Conservation (phyloP, 2,797 vertebrate genomes). For the Lindbergichthys nudifrons region DNA sequence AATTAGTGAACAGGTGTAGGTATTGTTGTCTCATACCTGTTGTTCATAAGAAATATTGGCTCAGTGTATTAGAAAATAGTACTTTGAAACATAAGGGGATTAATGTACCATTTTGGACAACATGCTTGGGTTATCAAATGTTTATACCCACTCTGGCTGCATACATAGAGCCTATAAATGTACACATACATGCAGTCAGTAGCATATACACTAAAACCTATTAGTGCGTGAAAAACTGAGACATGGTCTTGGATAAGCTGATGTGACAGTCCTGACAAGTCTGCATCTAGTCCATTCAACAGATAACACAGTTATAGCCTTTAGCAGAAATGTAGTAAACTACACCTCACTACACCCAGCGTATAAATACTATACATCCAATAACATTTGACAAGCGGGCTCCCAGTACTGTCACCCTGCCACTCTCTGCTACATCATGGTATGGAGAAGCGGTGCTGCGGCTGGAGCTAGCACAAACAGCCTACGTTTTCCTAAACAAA, state of each 20-base stretch:
- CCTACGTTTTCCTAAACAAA: slow-evolving; percentile 72
- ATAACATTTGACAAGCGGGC: slow-evolving; percentile 62
- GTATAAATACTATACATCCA: slow-evolving; percentile 69
- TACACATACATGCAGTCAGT: slow-evolving; percentile 13
- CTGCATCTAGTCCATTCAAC: slow-evolving; percentile 71
- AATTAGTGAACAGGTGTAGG: slow-evolving; percentile 61
- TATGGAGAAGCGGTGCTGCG: slow-evolving; percentile 23
- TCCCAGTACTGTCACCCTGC: slow-evolving; percentile 57
- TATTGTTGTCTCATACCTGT: slow-evolving; percentile 21
- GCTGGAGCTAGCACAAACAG: slow-evolving; percentile 51
- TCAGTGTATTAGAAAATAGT: background rate
- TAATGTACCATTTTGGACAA: background rate
- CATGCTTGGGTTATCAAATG: background rate
- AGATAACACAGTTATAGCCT: slow-evolving; percentile 57
- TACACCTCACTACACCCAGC: slow-evolving; percentile 49
- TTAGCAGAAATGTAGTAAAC: slow-evolving; percentile 58
- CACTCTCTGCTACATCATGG: slow-evolving; percentile 51
- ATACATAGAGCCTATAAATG: slow-evolving; percentile 3
- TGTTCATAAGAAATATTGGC: slow-evolving; percentile 13
- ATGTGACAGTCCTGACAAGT: slow-evolving; percentile 73
- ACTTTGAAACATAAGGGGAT: slow-evolving; percentile 16
- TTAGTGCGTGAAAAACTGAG: slow-evolving; percentile 16
- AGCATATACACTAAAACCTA: slow-evolving; percentile 33
- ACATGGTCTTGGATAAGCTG: slow-evolving; percentile 46
- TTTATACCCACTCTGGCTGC: background rate